These are phyloP conservation scores for Pipistrellus kuhlii DNA, from an alignment of 2,797 vertebrate genomes.

Conservation along the genomic window DNA sequence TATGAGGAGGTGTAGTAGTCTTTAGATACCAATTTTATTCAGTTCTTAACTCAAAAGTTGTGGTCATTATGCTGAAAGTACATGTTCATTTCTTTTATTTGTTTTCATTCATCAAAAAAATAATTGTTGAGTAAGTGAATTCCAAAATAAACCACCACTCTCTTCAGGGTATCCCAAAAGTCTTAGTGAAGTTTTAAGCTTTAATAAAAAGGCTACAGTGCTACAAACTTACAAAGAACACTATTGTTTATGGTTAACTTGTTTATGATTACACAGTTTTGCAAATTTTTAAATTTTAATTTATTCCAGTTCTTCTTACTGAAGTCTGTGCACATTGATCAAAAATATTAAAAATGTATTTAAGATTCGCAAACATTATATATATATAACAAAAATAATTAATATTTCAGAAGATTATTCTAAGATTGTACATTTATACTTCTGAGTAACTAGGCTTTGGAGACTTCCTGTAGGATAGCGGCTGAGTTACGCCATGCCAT, in stretches of 20 bases:
- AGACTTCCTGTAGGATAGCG: background rate
- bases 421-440: background rate
- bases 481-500: background rate
- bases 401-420: background rate
- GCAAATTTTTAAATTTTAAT: background rate
- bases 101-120: background rate
- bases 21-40: background rate
- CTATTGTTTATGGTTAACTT: background rate
- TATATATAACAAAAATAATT: background rate
- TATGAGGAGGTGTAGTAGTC: background rate
- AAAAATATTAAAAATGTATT: slow-evolving; percentile 2
- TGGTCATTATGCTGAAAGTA: background rate
- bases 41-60: slow-evolving; percentile 7
- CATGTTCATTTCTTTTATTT: background rate
- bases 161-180: background rate
- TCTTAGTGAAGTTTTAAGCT: background rate
- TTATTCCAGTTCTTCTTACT: background rate
- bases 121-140: background rate
- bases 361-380: background rate
- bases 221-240: background rate
- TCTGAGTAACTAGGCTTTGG: background rate
- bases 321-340: background rate
- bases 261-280: background rate
- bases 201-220: background rate
- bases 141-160: background rate